A percentile compares a stretch with the other conserved stretches of the same genome.
Evolutionary conservation across 2,888 invertebrate species (phyloP).

Genomic region (Trichopria drosophilae): DNA sequence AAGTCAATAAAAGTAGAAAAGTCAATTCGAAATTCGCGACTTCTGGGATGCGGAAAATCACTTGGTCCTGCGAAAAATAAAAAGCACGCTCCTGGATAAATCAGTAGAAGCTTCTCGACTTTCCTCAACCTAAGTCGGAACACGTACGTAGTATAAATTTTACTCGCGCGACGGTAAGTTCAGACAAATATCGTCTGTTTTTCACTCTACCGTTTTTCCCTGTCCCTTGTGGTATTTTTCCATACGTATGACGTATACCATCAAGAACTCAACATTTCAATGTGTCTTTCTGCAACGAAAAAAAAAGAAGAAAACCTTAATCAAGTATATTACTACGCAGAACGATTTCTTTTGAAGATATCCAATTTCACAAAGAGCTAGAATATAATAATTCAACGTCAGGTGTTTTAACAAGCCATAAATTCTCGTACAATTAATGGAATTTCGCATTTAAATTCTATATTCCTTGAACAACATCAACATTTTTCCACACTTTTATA

Average conservation of each 20-base stretch:
- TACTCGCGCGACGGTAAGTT: slow-evolving; percentile 22
- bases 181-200: slow-evolving; percentile 33
- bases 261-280: background rate
- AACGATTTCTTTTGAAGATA: slow-evolving; percentile 26
- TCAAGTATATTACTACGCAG: slow-evolving; percentile 25
- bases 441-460: too few relatives aligned
- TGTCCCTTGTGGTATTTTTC: too few relatives aligned
- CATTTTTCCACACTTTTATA: too few relatives aligned
- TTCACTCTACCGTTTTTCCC: slow-evolving; percentile 28
- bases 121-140: slow-evolving; percentile 26
- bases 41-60: too few relatives aligned
- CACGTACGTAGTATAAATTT: slow-evolving; percentile 34
- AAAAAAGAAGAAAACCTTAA: slow-evolving; percentile 23
- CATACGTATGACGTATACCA: slow-evolving; percentile 17
- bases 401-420: too few relatives aligned
- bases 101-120: slow-evolving; percentile 30
- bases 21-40: too few relatives aligned
- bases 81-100: slow-evolving; percentile 15
- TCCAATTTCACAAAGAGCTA: slow-evolving; percentile 26
- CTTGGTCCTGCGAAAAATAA: too few relatives aligned
- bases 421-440: too few relatives aligned
- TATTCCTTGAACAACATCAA: too few relatives aligned
- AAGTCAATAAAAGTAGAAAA: too few relatives aligned
- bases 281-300: background rate
- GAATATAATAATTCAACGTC: too few relatives aligned